Percentiles rank a stretch among this genome's conserved stretches.
These are phyloP conservation scores for Drosophila affinis DNA, from an alignment of 2,888 invertebrate genomes.

Conservation along the genomic window DNA sequence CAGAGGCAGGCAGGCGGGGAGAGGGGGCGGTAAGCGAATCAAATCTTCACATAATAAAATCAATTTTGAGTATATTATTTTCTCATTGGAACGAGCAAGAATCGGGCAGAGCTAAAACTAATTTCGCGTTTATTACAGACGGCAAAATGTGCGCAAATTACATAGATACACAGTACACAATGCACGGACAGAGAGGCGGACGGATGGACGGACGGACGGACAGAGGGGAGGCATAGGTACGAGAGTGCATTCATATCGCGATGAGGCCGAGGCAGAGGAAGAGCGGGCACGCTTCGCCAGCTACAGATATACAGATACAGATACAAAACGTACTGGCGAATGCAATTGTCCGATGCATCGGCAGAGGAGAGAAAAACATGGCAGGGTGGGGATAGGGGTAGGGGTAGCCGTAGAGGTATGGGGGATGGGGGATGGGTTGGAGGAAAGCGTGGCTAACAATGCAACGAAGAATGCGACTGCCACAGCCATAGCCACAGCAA, in stretches of 20 bases:
- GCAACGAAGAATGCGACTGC: constrained; percentile 45
- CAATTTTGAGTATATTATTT: constrained; percentile 49
- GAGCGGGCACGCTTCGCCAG: constrained; percentile 32
- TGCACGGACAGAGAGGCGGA: background rate
- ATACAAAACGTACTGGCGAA: constrained; percentile 46
- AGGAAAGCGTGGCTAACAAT: constrained; percentile 63
- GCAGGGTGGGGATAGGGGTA: background rate
- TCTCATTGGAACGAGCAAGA: constrained; percentile 44
- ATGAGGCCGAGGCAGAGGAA: constrained; percentile 5
- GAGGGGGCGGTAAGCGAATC: constrained; percentile 19
- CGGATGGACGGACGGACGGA: constrained; percentile 3
- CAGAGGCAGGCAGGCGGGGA: background rate
- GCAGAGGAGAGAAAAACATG: background rate
- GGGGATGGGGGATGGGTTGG: constrained; percentile 1
- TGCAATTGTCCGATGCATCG: constrained; percentile 60
- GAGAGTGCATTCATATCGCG: constrained; percentile 19
- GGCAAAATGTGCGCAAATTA: constrained; percentile 64
- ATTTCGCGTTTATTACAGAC: constrained; percentile 60
- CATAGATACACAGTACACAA: constrained; percentile 28
- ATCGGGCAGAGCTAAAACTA: constrained; percentile 57
- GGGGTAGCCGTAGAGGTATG: background rate
- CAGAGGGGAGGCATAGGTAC: background rate
- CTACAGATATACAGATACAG: constrained; percentile 27
- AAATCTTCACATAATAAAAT: constrained; percentile 57
- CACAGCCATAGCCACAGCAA: constrained; percentile 45